Evolutionary conservation across 2,888 invertebrate species (phyloP), one percentile per base, ranked within the genome.

Genomic region (Hipparchia sbordonii): DNA sequence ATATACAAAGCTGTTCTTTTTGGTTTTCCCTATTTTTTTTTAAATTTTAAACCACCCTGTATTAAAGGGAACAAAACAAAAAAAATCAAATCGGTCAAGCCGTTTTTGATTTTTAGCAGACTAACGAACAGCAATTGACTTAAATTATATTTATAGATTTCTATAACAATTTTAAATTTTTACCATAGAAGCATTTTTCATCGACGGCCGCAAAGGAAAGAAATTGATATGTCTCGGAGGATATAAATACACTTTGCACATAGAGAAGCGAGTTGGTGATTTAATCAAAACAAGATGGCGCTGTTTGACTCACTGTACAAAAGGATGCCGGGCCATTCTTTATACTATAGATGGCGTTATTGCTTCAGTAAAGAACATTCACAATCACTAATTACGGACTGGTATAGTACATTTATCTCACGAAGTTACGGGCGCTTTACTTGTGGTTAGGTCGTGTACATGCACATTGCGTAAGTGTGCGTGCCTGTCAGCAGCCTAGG

Each of bases 251-350:
- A 72, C 71, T 54, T 54, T 71, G 10, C 72, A 75, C 10, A 52
- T 65, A 12, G 46, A 63, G 8, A 73, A 13, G 48, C 6, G 23
- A 8, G n/a, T 73, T 4, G 74, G 48, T 1, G 65, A 56, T 8
- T 0, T 51, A 6, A 68, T 61, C 4, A 80, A 78, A 67, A 70
- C 65, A 57, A 74, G 79, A 54, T 80, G 80, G 80, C 67, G 71
- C 0, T 80, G 80, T 67, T 76, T 76, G 12, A 76, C 76, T 4
- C 75, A 77, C 45, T 57, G 72, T 5, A 75, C 78, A 2, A 72
- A 76, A n/a, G 84, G 85, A 0, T 88, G 87, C 71, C 73, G 72
- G 48, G 86, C 86, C 0, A 75, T 59, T 1, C 59, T 87, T 2
- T 72, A 79, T 65, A 86, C 85, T 9, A 52, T 67, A n/a, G 67